Conservation (phyloP, 2,888 invertebrate species). For the Allygus modestus region DNA sequence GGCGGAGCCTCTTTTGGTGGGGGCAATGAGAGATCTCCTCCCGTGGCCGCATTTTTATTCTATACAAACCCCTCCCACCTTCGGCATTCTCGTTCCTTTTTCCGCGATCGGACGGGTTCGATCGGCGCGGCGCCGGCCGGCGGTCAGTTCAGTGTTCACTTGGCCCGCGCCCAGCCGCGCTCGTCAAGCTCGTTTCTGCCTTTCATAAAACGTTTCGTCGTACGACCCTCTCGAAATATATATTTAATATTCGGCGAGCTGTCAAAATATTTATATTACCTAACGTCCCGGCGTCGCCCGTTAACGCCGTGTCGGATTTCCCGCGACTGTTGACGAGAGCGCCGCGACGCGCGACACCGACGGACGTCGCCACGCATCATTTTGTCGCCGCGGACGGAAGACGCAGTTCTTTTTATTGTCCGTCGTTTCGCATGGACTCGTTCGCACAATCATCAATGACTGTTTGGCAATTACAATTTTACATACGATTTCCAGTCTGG, state of each 20-base stretch:
- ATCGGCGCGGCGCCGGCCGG: background rate
- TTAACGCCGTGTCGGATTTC: constrained; percentile 25
- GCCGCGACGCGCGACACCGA: too few relatives aligned
- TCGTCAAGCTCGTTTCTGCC: constrained; percentile 52
- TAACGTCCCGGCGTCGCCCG: too few relatives aligned
- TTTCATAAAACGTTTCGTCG: constrained; percentile 58
- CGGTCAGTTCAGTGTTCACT: background rate
- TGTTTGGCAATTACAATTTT: constrained; percentile 49
- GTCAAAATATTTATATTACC: constrained; percentile 55
- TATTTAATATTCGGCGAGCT: constrained; percentile 54
- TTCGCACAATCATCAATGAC: constrained; percentile 50
- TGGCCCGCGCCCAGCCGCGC: background rate
- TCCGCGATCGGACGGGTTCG: background rate
- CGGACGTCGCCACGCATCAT: constrained; percentile 44
- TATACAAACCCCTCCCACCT: constrained; percentile 67
- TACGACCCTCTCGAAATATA: constrained; percentile 49
- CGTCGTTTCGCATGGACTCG: constrained; percentile 50
- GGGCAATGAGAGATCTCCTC: constrained; percentile 62
- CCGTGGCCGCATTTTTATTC: constrained; percentile 68
- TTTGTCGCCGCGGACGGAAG: background rate
- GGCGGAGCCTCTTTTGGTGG: constrained; percentile 67
- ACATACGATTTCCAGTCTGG: constrained; percentile 48
- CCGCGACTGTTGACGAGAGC: too few relatives aligned
- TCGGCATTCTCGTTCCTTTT: constrained; percentile 47
- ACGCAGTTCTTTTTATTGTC: constrained; percentile 13